These are phyloP conservation scores for Mus minutoides DNA, from an alignment of 2,797 vertebrate genomes.

Conservation along the genomic window DNA sequence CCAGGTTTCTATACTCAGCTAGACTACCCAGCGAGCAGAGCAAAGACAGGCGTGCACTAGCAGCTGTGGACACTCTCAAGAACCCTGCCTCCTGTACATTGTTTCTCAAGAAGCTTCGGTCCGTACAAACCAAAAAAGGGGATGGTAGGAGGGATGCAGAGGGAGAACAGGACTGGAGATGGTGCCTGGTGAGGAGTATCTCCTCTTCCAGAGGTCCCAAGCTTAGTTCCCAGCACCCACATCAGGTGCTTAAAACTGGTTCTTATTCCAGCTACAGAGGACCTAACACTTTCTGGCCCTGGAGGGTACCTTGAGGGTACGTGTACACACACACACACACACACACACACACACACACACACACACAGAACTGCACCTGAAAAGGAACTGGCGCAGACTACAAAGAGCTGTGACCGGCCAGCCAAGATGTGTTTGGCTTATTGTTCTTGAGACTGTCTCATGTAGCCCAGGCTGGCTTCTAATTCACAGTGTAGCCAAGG, in stretches of 20 bases:
- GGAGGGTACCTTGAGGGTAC: no score
- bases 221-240: background rate
- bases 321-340: no score
- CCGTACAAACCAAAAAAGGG: background rate
- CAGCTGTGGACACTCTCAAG: background rate
- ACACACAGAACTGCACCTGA: background rate
- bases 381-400: background rate
- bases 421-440: background rate
- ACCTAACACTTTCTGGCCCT: background rate
- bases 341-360: no score
- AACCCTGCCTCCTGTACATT: background rate
- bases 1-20: background rate
- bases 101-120: slow-evolving; percentile 45
- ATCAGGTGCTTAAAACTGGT: background rate
- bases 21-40: background rate
- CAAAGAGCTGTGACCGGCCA: background rate
- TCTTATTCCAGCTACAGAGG: background rate
- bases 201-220: background rate
- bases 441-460: background rate
- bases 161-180: background rate
- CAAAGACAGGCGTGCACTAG: background rate
- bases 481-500: background rate
- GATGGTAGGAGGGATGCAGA: background rate
- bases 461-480: background rate
- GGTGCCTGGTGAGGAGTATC: background rate